Base-by-base conservation (phyloP, 2,113 vertebrate genomes). In the Poicephalus gulielmi region DNA sequence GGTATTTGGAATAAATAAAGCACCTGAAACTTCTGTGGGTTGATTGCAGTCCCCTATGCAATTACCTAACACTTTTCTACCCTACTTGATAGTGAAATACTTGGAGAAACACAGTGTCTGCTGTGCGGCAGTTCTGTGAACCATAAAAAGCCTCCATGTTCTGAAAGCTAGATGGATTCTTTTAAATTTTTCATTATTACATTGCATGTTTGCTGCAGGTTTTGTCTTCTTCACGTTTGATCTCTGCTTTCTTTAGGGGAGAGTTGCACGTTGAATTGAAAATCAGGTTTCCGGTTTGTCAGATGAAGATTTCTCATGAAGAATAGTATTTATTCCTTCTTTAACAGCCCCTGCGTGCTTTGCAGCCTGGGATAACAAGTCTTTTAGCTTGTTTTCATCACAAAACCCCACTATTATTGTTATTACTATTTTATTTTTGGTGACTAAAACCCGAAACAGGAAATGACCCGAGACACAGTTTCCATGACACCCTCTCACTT, bases 381-480 rank as follows among this genome's bases (percentile, higher is more conserved):
- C 85, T 31, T 94, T 66, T 14, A 94, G 93, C 94, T 96, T 94
- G 95, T 96, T 98, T 97, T 41, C 71, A 95, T 92, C 88, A 96
- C 92, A 90, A 91, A 96, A 88, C 33, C 18, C 60, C 78, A 52
- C 76, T 95, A 88, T 96, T 97, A 86, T 92, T 94, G 90, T 96
- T 94, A 94, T 57, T 95, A 27, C 83, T 75, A 11, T 82, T 97
- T 94, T 97, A 88, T 96, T 95, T 96, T 95, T 79, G 74, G 88
- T 97, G 83, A 76, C 97, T 97, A 81, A 97, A 98, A 97, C 94
- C 98, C 98, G 97, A 97, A 98, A 98, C 97, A 98, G 98, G 98
- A 99, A 99, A 97, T 98, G 98, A 98, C 98, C 98, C 78, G 94
- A 97, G 97, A 97, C 98, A 98, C 98, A 98, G 98, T 98, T 98